Conservation (phyloP, 2,888 invertebrate genomes). For the Drosophila ezoana region DNA sequence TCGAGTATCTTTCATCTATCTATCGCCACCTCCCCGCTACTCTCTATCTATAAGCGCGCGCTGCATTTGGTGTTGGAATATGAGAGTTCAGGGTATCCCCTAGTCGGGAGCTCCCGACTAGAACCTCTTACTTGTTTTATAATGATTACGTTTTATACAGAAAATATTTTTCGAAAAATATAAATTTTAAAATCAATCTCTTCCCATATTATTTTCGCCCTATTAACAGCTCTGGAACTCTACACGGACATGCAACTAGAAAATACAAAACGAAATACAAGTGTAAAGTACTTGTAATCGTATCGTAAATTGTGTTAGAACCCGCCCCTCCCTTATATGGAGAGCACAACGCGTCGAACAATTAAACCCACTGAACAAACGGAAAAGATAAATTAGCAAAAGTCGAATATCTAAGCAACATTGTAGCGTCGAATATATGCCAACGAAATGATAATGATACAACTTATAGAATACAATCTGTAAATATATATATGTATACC, state of each 20-base stretch:
- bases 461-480: slow-evolving; percentile 59
- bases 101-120: too few relatives aligned
- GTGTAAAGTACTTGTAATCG: slow-evolving; percentile 45
- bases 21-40: too few relatives aligned
- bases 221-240: slow-evolving; percentile 54
- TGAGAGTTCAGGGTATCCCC: too few relatives aligned
- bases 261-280: slow-evolving; percentile 24
- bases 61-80: too few relatives aligned
- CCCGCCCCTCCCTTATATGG: slow-evolving; percentile 43
- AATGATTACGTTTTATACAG: too few relatives aligned
- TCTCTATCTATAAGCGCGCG: too few relatives aligned
- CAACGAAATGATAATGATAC: slow-evolving; percentile 53
- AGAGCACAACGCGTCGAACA: slow-evolving; percentile 67
- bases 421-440: slow-evolving; percentile 62
- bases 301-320: slow-evolving; percentile 51
- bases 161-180: neutral
- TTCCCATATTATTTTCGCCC: neutral
- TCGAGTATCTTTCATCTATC: too few relatives aligned
- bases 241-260: slow-evolving; percentile 58
- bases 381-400: slow-evolving; percentile 46
- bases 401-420: slow-evolving; percentile 59
- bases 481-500: slow-evolving; percentile 62
- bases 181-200: neutral
- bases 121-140: too few relatives aligned
- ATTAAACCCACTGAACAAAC: slow-evolving; percentile 80